Percentiles rank a stretch among this genome's conserved stretches.
Conservation (phyloP, 2,888 invertebrate genomes). For the Ischnura elegans region DNA sequence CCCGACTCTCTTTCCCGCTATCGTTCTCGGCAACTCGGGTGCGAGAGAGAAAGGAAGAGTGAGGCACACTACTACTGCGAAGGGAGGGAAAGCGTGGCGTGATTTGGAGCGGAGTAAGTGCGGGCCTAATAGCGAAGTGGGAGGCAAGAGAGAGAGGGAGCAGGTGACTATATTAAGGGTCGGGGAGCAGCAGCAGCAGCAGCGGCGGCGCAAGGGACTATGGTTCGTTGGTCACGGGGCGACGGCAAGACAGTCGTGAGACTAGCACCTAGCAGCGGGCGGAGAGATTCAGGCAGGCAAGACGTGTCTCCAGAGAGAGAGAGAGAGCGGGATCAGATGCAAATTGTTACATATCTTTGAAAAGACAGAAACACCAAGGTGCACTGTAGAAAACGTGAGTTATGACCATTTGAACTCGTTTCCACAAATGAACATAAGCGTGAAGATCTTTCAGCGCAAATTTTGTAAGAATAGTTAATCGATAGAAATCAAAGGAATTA, state of each 20-base stretch:
- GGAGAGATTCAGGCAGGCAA: neutral
- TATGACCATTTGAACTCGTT: neutral
- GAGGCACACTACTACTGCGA: neutral
- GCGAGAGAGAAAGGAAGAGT: neutral
- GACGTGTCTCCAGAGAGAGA: neutral
- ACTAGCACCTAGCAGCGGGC: neutral
- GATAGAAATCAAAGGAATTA: no score
- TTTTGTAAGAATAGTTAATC: no score
- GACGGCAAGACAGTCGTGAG: neutral
- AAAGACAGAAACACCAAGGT: neutral
- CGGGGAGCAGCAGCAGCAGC: neutral
- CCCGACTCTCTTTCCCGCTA: neutral
- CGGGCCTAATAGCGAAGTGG: neutral
- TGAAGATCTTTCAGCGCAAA: no score
- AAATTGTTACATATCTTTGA: neutral
- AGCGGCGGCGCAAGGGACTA: neutral
- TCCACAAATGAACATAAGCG: no score
- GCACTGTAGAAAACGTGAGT: neutral
- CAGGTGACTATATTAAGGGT: neutral
- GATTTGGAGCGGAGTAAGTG: conserved; percentile 35
- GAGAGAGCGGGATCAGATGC: neutral
- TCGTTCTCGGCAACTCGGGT: neutral
- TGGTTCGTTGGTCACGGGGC: neutral
- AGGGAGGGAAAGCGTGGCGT: neutral
- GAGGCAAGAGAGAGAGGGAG: no score